Evolutionary conservation across 2,797 vertebrate species (phyloP), one percentile per base, ranked within the genome.

Genomic region (Chanos chanos): DNA sequence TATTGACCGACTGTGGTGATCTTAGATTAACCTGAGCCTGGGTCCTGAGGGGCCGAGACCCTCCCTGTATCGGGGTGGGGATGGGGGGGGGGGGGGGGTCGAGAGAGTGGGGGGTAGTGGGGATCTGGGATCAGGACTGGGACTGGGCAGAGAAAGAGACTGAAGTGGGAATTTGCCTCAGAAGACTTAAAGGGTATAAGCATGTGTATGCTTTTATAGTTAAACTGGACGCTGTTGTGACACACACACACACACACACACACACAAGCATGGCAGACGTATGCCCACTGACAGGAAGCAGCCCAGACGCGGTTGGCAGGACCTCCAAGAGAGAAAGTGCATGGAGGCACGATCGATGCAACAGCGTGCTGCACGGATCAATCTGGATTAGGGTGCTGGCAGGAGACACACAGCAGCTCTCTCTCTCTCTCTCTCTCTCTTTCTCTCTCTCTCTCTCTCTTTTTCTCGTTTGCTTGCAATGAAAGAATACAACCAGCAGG

Each of bases 331-430:
- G 47, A 64, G 72, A 81, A 66, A 21, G 58, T 33, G 57, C 80
- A 33, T 69, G 72, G 62, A 75, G 4, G 59, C 74, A 75, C 69
- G 70, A 85, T 89, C 81, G 72, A 86, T 83, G 79, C 80, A 70
- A 72, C 80, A 73, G 78, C 80, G 70, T 83, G 86, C 77, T 70
- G 77, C 56, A 71, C 67, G 70, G 80, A 89, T 89, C 87, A 78
- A 90, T 89, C 81, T 71, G 83, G 85, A 89, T 90, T 89, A 89
- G 83, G 82, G 71, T 75, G 73, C 79, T 73, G 72, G 65, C 45
- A 72, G 77, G 74, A 73, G 74, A 72, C 59, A 71, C 61, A 51
- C 60, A 39, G 78, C 19, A 59, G 64, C 47, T 70, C 71, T 63
- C 65, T 61, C 39, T 58, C 56, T 2, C 21, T 47, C 44, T n/a